Evolutionary conservation across 2,888 invertebrate genomes (phyloP).

Genomic region (Cantharis rustica): DNA sequence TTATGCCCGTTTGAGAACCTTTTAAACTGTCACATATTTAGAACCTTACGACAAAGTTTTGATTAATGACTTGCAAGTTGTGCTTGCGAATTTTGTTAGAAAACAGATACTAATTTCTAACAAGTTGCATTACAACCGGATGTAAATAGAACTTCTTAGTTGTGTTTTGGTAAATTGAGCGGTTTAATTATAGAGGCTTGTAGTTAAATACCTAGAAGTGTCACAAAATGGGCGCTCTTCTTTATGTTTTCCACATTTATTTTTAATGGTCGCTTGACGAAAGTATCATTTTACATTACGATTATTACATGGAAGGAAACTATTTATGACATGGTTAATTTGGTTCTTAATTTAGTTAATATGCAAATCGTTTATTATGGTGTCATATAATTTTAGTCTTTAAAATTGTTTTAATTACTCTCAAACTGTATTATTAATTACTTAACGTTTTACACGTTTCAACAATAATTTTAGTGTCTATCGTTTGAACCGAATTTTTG

Average conservation of each 20-base stretch:
- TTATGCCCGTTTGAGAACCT: conserved; percentile 6
- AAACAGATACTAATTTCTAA: conserved; percentile 35
- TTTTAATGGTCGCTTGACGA: conserved; percentile 46
- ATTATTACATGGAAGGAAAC: conserved; percentile 39
- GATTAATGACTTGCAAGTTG: conserved; percentile 20
- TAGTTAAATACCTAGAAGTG: conserved; percentile 36
- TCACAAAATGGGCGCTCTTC: conserved; percentile 32
- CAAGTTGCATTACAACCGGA: conserved; percentile 33
- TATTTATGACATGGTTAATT: conserved; percentile 35
- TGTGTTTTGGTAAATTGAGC: conserved; percentile 31
- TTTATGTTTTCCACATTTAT: conserved; percentile 51
- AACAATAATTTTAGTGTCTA: not conserved
- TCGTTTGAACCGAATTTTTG: not conserved
- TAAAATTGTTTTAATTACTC: not conserved
- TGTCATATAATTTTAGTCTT: not conserved
- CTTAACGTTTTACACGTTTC: not conserved
- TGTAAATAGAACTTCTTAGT: conserved; percentile 27
- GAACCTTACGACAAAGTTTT: conserved; percentile 18
- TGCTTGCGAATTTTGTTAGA: conserved; percentile 26
- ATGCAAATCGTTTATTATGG: conserved; percentile 9
- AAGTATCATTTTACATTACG: conserved; percentile 39
- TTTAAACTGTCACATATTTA: conserved; percentile 33
- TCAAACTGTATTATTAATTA: not conserved
- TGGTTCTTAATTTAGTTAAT: conserved; percentile 23
- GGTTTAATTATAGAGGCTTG: conserved; percentile 36